A percentile compares a stretch with the other conserved stretches of the same genome.
Conservation (phyloP, 2,113 vertebrate genomes). For the Brachionichthys hirsutus region DNA sequence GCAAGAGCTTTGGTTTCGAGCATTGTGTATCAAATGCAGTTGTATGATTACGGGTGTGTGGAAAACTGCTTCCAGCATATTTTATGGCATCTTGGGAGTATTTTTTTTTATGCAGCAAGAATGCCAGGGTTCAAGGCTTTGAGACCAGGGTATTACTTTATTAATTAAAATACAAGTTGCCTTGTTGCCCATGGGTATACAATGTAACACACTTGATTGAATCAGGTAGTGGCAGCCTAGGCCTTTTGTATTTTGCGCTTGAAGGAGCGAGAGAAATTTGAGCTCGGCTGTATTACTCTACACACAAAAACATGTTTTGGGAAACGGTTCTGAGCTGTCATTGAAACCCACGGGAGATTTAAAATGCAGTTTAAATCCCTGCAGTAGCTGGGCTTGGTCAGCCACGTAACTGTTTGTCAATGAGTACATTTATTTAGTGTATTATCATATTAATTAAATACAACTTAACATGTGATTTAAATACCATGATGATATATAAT, state of each 20-base stretch:
- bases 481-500: too few relatives aligned
- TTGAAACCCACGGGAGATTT: constrained; percentile 58
- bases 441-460: too few relatives aligned
- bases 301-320: constrained; percentile 77
- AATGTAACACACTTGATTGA: constrained; percentile 97
- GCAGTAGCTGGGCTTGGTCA: constrained; percentile 19
- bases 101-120: constrained; percentile 76
- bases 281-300: constrained; percentile 84
- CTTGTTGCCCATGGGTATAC: constrained; percentile 94
- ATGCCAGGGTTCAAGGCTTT: constrained; percentile 86
- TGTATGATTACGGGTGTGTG: constrained; percentile 47
- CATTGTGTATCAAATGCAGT: constrained; percentile 61
- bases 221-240: constrained; percentile 89
- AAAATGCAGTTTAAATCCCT: constrained; percentile 53
- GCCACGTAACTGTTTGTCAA: constrained; percentile 12
- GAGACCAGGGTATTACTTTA: constrained; percentile 88
- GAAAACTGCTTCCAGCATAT: constrained; percentile 73
- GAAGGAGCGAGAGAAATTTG: constrained; percentile 88
- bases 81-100: constrained; percentile 85
- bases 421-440: too few relatives aligned
- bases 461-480: too few relatives aligned
- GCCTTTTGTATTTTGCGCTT: constrained; percentile 91
- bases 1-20: constrained; percentile 22
- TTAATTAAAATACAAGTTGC: constrained; percentile 99
- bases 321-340: constrained; percentile 72